Percentiles rank a stretch among this genome's conserved stretches.
Conservation (phyloP, 2,113 vertebrate species). For the Polyodon spathula region DNA sequence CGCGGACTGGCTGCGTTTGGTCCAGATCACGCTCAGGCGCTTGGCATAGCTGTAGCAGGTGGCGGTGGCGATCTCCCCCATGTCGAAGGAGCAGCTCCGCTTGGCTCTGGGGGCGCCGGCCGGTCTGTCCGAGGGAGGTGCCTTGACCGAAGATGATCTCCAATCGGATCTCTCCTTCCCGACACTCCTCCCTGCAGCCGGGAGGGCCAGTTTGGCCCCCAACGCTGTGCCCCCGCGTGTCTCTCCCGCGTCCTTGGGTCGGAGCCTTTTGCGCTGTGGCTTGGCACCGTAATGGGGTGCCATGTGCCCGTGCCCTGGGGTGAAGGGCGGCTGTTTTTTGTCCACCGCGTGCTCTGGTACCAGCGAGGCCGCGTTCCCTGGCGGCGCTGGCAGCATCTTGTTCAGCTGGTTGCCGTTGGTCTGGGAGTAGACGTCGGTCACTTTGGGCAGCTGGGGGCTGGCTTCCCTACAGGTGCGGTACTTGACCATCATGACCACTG, state of each 20-base stretch:
- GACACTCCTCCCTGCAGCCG: not conserved
- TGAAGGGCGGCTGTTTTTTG: conserved; percentile 37
- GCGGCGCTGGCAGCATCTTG: conserved; percentile 40
- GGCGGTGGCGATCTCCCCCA: conserved; percentile 53
- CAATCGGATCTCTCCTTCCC: conserved; percentile 3
- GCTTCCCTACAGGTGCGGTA: conserved; percentile 58
- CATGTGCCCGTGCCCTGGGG: conserved; percentile 41
- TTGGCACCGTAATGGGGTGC: conserved; percentile 48
- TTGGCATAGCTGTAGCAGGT: conserved; percentile 70
- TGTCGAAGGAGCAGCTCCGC: conserved; percentile 75
- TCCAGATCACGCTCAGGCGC: conserved; percentile 76
- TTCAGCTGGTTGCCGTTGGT: conserved; percentile 72
- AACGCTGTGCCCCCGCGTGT: conserved; percentile 6
- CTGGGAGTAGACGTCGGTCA: conserved; percentile 67
- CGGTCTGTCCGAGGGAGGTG: conserved; percentile 25
- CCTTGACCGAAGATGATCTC: conserved; percentile 19
- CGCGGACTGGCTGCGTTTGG: conserved; percentile 75
- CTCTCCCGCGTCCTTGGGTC: conserved; percentile 31
- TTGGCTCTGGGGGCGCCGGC: conserved; percentile 40
- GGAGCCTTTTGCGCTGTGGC: conserved; percentile 39
- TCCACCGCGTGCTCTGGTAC: conserved; percentile 16
- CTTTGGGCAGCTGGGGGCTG: conserved; percentile 54
- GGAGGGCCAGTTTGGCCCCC: conserved; percentile 1
- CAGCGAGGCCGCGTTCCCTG: conserved; percentile 18
- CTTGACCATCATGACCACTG: conserved; percentile 79